Evolutionary conservation across 2,113 vertebrate genomes (phyloP).

Genomic region (Poeciliopsis prolifica): DNA sequence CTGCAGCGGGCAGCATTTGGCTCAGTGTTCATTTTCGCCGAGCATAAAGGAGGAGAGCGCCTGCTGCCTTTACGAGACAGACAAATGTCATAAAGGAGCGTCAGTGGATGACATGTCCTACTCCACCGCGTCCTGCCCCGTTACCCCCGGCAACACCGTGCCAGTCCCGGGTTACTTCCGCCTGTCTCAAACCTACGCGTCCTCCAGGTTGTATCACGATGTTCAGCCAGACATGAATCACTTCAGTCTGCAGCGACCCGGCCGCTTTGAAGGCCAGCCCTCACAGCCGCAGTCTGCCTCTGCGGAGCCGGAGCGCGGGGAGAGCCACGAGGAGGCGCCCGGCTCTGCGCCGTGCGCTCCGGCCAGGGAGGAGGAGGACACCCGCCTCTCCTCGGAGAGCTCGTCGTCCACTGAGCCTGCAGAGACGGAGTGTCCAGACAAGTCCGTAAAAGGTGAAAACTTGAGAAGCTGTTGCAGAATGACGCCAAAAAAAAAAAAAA

Average conservation of each 20-base stretch:
- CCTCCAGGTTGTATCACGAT: conserved; percentile 86
- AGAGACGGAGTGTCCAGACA: conserved; percentile 88
- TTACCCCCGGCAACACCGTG: conserved; percentile 79
- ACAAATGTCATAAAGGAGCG: conserved; percentile 92
- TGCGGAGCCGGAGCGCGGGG: conserved; percentile 82
- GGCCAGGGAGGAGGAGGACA: conserved; percentile 86
- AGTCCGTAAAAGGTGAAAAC: conserved; percentile 89
- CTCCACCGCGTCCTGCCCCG: conserved; percentile 81
- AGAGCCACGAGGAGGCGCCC: conserved; percentile 84
- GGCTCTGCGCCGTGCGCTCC: conserved; percentile 81
- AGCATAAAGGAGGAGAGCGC: conserved; percentile 97
- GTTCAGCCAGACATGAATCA: conserved; percentile 81
- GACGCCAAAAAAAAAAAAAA: neutral
- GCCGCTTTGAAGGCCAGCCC: conserved; percentile 83
- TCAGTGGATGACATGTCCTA: conserved; percentile 85
- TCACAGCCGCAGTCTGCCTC: conserved; percentile 77
- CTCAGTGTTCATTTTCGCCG: conserved; percentile 91
- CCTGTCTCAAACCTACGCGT: conserved; percentile 92
- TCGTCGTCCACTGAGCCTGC: conserved; percentile 91
- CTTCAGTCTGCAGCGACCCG: conserved; percentile 83
- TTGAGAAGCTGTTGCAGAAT: neutral
- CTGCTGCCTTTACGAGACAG: conserved; percentile 95
- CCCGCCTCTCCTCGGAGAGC: conserved; percentile 88
- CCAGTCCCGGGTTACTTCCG: conserved; percentile 98
- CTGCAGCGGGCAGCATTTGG: conserved; percentile 81